Conservation (phyloP, 2,797 vertebrate species). For the Sebastes cheni region DNA sequence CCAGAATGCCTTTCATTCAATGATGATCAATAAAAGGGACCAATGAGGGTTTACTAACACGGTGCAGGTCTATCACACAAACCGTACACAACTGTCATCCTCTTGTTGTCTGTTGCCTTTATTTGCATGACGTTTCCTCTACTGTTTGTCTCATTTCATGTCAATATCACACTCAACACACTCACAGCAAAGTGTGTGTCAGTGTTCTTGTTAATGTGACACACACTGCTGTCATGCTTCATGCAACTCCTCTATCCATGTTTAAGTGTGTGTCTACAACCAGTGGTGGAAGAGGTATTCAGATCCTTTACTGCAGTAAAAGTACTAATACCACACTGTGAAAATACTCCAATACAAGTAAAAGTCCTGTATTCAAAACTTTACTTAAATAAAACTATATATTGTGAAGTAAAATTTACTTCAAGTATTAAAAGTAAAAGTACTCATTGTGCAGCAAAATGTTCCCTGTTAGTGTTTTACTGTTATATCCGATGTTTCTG, state of each 20-base stretch:
- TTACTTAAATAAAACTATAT: neutral
- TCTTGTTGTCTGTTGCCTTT: neutral
- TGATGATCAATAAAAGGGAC: too few relatives aligned
- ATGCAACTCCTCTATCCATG: neutral
- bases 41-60: neutral
- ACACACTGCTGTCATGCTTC: rapidly evolving
- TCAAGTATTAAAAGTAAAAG: neutral
- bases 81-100: neutral
- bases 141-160: neutral
- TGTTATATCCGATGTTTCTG: neutral
- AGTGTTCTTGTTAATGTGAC: neutral
- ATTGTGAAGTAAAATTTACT: neutral
- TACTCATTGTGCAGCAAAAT: neutral
- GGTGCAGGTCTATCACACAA: neutral
- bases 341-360: neutral
- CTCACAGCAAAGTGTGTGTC: neutral
- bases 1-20: constrained; percentile 1
- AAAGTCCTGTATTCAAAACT: neutral
- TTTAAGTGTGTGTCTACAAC: neutral
- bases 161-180: neutral
- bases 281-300: neutral
- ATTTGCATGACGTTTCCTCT: neutral
- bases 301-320: neutral
- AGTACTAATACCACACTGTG: neutral
- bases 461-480: neutral